Evolutionary conservation across 2,888 invertebrate species (phyloP).

Genomic region (Phymatocera aterrima): DNA sequence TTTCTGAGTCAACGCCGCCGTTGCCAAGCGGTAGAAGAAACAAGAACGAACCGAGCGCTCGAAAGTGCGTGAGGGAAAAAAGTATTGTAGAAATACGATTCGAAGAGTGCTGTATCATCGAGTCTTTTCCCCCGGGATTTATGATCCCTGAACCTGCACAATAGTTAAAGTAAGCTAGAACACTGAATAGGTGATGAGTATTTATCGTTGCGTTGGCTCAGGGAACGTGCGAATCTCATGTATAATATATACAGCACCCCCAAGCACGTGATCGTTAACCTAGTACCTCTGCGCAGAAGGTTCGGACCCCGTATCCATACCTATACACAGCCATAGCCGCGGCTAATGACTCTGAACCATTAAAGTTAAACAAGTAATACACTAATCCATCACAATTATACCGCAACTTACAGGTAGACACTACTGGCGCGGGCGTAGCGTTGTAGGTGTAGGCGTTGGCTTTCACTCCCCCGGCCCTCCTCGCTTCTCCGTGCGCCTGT

Average conservation of each 20-base stretch:
- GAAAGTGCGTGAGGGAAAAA: too few species aligned
- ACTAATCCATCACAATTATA: constrained; percentile 30
- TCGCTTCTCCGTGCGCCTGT: too few species aligned
- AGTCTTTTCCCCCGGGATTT: not conserved
- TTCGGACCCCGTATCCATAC: not conserved
- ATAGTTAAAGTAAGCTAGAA: constrained; percentile 7
- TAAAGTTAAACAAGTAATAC: constrained; percentile 7
- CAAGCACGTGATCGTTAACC: constrained; percentile 17
- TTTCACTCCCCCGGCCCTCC: not conserved
- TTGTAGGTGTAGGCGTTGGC: not conserved
- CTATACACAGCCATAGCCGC: not conserved
- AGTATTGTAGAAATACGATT: too few species aligned
- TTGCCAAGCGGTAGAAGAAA: too few species aligned
- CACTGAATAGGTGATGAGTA: not conserved
- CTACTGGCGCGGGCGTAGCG: too few species aligned
- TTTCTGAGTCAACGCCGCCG: too few species aligned
- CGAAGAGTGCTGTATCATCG: too few species aligned
- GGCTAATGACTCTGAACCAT: not conserved
- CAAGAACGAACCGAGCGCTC: too few species aligned
- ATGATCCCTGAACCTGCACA: not conserved
- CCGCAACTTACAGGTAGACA: constrained; percentile 1
- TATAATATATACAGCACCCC: not conserved
- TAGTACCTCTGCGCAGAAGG: not conserved
- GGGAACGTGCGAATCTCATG: not conserved
- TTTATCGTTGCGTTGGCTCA: not conserved